A percentile compares a stretch with the other conserved stretches of the same genome.
Evolutionary conservation across 2,113 vertebrate genomes (phyloP).

Genomic region (Emydocephalus ijimae): DNA sequence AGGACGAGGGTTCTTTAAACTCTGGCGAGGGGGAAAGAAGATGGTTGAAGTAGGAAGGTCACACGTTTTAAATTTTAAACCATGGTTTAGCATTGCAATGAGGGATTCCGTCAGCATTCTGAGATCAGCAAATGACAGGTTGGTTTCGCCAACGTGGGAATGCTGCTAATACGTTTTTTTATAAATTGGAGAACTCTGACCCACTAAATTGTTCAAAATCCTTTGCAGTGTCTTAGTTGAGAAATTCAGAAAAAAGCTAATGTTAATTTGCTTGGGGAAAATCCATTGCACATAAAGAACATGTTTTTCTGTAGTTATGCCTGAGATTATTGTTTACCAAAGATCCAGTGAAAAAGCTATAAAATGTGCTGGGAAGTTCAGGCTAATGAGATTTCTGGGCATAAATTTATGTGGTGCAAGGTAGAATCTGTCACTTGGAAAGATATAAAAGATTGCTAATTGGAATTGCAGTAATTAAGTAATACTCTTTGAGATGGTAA

Average conservation of each 20-base stretch:
- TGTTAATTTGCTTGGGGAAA: background rate
- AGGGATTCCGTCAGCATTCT: background rate
- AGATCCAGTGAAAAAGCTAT: background rate
- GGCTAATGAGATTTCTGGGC: background rate
- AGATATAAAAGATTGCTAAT: background rate
- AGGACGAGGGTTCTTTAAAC: background rate
- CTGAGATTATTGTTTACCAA: background rate
- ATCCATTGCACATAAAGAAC: background rate
- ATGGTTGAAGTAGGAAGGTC: background rate
- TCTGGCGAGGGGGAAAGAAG: rapidly evolving
- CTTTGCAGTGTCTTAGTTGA: background rate
- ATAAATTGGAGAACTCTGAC: background rate
- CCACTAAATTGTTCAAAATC: background rate
- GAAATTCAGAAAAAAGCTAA: background rate
- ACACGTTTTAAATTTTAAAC: background rate
- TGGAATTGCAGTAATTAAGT: background rate
- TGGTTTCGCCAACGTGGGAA: background rate
- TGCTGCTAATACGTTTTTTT: background rate
- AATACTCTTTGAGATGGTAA: background rate
- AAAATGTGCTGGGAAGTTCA: background rate
- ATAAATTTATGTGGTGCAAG: background rate
- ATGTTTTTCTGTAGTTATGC: background rate
- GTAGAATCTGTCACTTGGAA: background rate
- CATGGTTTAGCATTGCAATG: background rate
- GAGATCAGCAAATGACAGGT: background rate